Evolutionary conservation across 2,113 vertebrate genomes (phyloP), one percentile per base, ranked within the genome.

Genomic region (Dromiciops gliroides): DNA sequence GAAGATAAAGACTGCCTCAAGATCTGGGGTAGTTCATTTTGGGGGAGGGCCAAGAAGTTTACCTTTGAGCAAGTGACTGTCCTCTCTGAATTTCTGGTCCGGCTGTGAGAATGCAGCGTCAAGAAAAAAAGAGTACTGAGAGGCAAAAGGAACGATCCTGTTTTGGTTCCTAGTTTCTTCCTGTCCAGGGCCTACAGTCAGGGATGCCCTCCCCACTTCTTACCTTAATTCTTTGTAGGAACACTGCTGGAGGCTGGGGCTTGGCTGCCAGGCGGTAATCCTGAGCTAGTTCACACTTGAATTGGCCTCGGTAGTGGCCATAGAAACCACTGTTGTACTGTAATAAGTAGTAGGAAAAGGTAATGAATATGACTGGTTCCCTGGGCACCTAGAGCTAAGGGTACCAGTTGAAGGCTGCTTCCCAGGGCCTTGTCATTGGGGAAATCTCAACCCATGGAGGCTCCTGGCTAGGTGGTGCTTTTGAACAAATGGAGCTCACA

Each of bases 321-420:
- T 99, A 98, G 98, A 99, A 99, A 98, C 99, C 98, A 97, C 67
- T n/a, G 0, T 97, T 98, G 97, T 98, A 97, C 98, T 98, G 90
- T 93, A 98, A 97, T n/a, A 93, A 96, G 94, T 44, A 83, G 94
- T 51, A 97, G 93, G 97, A 92, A 92, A 95, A 50, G 48, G 89
- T 67, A 90, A 49, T 92, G 56, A 95, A 90, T 24, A 44, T 83
- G 67, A 44, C n/a, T 83, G 5, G 16, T 44, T 83, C 16, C n/a
- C 48, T 3, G 37, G 44, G 50, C 56, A 83, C 91, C 50, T 48
- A 93, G 60, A 90, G 28, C 25, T 90, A 44, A 89, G 89, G 48
- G 11, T 0, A 14, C 48, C 28, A 37, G 1, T 44, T 60, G 23
- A 93, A 19, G 24, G 3, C 22, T 90, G 67, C 67, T 83, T 44